Base-by-base conservation (phyloP, 2,797 vertebrate species). In the Craterocephalus amniculus region DNA sequence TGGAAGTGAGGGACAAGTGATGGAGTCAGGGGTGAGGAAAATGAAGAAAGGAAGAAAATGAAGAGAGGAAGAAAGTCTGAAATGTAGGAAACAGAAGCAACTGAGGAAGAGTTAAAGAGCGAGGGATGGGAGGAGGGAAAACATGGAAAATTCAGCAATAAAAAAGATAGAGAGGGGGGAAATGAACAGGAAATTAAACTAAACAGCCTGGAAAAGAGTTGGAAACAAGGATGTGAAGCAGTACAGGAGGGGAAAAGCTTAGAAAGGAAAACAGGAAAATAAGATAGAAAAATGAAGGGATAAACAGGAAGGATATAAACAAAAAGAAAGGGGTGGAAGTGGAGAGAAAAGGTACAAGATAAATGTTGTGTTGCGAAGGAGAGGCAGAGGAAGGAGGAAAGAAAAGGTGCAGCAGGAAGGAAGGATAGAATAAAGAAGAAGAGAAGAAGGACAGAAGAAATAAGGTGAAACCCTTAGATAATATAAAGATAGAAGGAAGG, bases 141-240 rank as follows among this genome's bases (percentile, higher is more conserved):
- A 0, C 0, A 48, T 22, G 35, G 49, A 40, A 24, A 35, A 0
- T 0, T 32, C n/a, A 31, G 10, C 3, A 12, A 1, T 0, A 20
- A 32, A 9, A 9, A 26, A 3, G 14, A 18, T 43, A 18, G 4
- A 7, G 2, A 24, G 24, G 27, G 20, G 22, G 27, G 34, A 24
- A n/a, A 16, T 20, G 20, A 31, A 31, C 12, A 36, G 57, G 31
- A 24, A n/a, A 38, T 0, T 0, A 14, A 9, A 36, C 35, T 45
- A 27, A 6, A 27, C 10, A 20, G 3, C 26, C 26, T 45, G n/a
- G 26, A 18, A 3, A 4, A 12, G 10, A 22, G 10, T 6, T 9
- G 3, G 11, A 31, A 58, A n/a, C 22, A 59, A 10, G 32, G 14
- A 27, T 10, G 6, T 27, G 26, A 29, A 5, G 4, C 12, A 54